A percentile compares a stretch with the other conserved stretches of the same genome.
Conservation (phyloP, 2,888 invertebrate genomes). For the Neoaliturus tenellus region DNA sequence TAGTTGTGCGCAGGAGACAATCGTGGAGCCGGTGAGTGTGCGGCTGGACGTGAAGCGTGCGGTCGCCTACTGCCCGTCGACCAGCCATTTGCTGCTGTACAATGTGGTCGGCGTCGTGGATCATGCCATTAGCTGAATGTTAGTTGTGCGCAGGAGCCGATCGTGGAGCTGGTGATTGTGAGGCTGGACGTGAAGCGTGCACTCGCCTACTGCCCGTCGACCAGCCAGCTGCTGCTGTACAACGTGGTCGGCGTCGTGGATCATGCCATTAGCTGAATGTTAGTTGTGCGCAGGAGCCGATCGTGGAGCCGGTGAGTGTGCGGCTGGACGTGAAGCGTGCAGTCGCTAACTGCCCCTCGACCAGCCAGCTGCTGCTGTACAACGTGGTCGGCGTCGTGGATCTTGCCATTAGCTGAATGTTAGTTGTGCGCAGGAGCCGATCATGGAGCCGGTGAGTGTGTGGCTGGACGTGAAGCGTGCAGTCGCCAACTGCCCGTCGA, state of each 20-base stretch:
- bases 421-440: conserved; percentile 77
- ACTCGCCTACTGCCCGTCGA: conserved; percentile 71
- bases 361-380: conserved; percentile 73
- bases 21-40: conserved; percentile 83
- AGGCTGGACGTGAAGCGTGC: conserved; percentile 84
- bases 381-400: conserved; percentile 83
- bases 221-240: conserved; percentile 72
- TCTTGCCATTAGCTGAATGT: no score
- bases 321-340: conserved; percentile 84
- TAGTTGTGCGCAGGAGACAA: conserved; percentile 77
- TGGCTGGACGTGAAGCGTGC: conserved; percentile 84
- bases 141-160: conserved; percentile 77
- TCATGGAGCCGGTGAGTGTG: conserved; percentile 83
- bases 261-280: no score
- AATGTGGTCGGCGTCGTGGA: conserved; percentile 83
- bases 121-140: no score
- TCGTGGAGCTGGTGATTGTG: conserved; percentile 83
- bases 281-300: conserved; percentile 77
- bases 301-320: conserved; percentile 83
- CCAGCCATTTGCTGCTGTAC: conserved; percentile 73
- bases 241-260: conserved; percentile 83
- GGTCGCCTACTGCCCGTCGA: conserved; percentile 71
- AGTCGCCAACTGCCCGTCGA: conserved; percentile 73
- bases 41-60: conserved; percentile 84
- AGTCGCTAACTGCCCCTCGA: conserved; percentile 74